phyloP scores from a whole-genome alignment of 1,140 invertebrate species.

The Meloidogyne chitwoodi region DNA sequence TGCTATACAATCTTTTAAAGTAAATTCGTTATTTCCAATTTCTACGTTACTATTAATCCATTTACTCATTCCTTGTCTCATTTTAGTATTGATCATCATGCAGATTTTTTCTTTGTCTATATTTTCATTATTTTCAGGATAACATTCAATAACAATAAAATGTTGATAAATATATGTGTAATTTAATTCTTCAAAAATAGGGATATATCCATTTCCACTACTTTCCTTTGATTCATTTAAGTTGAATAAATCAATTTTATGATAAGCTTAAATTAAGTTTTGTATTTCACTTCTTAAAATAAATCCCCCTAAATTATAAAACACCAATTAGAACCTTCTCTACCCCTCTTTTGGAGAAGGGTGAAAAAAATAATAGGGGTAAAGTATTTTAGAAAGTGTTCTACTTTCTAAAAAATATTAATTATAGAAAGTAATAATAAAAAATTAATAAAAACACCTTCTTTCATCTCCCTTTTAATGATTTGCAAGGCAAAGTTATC shows the following conservation, averaged over 20 bases:
- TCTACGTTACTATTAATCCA: not conserved
- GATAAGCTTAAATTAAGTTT: not conserved
- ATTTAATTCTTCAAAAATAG: constrained; percentile 2
- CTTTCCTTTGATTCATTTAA: not conserved
- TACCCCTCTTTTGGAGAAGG: too few relatives aligned
- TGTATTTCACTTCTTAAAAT: too few relatives aligned
- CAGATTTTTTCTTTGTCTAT: not conserved
- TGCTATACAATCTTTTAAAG: not conserved
- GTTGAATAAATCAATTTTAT: not conserved
- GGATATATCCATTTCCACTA: not conserved
- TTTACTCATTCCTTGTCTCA: not conserved
- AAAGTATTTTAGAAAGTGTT: too few relatives aligned
- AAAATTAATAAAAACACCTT: not conserved
- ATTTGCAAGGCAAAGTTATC: not conserved
- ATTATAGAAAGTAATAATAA: too few relatives aligned
- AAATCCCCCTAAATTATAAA: too few relatives aligned
- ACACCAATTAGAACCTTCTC: too few relatives aligned
- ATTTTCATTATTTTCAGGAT: too few relatives aligned
- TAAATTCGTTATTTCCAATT: too few relatives aligned
- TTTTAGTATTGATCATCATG: not conserved
- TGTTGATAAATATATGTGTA: not conserved
- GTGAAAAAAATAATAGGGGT: too few relatives aligned
- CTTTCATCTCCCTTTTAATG: not conserved
- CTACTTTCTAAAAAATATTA: too few relatives aligned
- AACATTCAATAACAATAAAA: constrained; percentile 3